Evolutionary conservation across 2,113 vertebrate species (phyloP).

Genomic region (Cyanistes caeruleus): DNA sequence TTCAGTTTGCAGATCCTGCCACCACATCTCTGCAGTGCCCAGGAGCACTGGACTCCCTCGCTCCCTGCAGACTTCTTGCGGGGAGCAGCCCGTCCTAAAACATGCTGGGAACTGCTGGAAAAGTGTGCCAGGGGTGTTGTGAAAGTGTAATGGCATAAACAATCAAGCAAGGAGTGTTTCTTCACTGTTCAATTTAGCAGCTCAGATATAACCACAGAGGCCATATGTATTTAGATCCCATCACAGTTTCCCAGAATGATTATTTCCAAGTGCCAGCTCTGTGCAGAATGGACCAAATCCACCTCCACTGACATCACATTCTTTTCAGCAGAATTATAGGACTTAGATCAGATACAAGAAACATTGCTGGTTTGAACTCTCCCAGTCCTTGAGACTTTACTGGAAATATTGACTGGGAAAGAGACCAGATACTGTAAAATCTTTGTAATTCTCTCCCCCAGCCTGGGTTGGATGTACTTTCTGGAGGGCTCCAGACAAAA

Average conservation of each 20-base stretch:
- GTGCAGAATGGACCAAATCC: not conserved
- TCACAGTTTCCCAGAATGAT: not conserved
- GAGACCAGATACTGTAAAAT: not conserved
- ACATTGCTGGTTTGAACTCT: not conserved
- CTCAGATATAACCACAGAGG: not conserved
- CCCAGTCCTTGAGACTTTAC: not conserved
- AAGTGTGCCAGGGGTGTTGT: not conserved
- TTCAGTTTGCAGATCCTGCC: not conserved
- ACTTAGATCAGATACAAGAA: not conserved
- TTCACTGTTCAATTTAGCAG: not conserved
- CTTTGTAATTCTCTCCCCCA: not conserved
- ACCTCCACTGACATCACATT: not conserved
- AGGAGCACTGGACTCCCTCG: fast-evolving
- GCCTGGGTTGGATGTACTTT: not conserved
- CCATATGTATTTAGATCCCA: fast-evolving
- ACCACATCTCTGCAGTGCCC: no score
- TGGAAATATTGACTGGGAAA: not conserved
- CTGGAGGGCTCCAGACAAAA: not conserved
- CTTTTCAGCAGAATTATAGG: not conserved
- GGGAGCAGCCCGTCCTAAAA: not conserved
- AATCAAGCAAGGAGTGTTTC: not conserved
- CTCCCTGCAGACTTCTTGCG: not conserved
- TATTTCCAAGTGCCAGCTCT: not conserved
- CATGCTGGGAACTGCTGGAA: not conserved
- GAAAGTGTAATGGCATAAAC: not conserved